Base-by-base conservation (phyloP, 1,140 invertebrate species). In the Lepidotrigona ventralis region DNA sequence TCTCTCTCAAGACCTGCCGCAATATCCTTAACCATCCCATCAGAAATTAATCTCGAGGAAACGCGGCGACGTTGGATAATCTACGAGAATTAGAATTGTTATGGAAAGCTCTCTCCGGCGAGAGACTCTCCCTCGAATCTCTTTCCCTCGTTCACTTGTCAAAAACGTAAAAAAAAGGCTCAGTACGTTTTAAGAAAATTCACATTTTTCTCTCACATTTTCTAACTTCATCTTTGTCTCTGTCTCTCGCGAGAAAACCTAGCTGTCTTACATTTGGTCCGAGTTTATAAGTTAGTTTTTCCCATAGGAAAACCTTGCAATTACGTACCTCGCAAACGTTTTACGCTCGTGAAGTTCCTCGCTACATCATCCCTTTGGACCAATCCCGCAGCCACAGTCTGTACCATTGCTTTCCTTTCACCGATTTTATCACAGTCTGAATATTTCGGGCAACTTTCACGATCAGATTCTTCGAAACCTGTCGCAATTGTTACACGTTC, bases 391-490 rank as follows among this genome's bases (percentile, higher is more conserved):
- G n/a, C 19, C 53, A 63, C 3, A 11, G 26, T 33, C 39, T 19
- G 23, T 39, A 12, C 46, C n/a, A 21, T 6, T 46, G 33, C 15
- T 29, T 29, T 51, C 26, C 21, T 14, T 70, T 33, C 33, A n/a
- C 70, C 76, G 72, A 77, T 77, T 71, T 69, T 80, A 63, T 71
- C 77, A 33, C 54, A 19, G 39, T 46, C 9, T 8, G n/a, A 68
- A 70, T 69, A 69, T 69, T 23, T 11, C 19, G 33, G 39, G 39
- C 66, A 19, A 84, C 82, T 74, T 63, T 56, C 9, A 46, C n/a
- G 46, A 70, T 23, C 46, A 51, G n/a, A 53, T 9, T 51, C n/a
- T 26, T 53, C 23, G 17, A 72, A 14, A 17, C 17, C 23, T 46
- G 8, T 21, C 39, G 23, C 11, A 71, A n/a, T 11, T 5, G 14